phyloP scores from a whole-genome alignment of 2,113 vertebrate genomes.

The Vidua macroura region DNA sequence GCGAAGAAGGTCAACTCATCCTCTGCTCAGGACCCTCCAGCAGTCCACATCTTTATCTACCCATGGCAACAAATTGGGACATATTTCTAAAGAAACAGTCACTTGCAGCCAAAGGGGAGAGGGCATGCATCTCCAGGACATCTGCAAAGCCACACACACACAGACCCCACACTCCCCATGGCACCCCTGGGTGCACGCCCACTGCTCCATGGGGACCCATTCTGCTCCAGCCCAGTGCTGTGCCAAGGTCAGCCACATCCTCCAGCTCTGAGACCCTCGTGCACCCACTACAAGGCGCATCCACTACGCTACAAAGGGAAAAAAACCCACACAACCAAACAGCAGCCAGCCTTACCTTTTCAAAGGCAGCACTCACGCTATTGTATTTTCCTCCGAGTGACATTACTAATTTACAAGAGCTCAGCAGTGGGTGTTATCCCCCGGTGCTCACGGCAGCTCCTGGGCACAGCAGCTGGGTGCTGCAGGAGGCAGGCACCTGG shows the following conservation, averaged over 20 bases:
- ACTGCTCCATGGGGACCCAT: fast-evolving
- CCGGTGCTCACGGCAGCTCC: fast-evolving
- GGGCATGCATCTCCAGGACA: neutral
- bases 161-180: neutral
- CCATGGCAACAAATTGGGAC: neutral
- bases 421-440: neutral
- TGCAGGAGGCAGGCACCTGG: neutral
- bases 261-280: neutral
- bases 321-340: neutral
- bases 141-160: neutral
- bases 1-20: neutral
- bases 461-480: neutral
- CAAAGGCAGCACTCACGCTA: neutral
- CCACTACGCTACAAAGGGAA: neutral
- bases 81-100: neutral
- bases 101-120: neutral
- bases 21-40: neutral
- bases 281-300: fast-evolving
- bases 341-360: neutral
- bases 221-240: neutral
- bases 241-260: neutral
- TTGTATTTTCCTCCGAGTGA: neutral
- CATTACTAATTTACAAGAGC: neutral
- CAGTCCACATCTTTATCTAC: neutral
- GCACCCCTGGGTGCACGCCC: neutral